phyloP scores from a whole-genome alignment of 2,113 vertebrate genomes.

The Morone saxatilis region DNA sequence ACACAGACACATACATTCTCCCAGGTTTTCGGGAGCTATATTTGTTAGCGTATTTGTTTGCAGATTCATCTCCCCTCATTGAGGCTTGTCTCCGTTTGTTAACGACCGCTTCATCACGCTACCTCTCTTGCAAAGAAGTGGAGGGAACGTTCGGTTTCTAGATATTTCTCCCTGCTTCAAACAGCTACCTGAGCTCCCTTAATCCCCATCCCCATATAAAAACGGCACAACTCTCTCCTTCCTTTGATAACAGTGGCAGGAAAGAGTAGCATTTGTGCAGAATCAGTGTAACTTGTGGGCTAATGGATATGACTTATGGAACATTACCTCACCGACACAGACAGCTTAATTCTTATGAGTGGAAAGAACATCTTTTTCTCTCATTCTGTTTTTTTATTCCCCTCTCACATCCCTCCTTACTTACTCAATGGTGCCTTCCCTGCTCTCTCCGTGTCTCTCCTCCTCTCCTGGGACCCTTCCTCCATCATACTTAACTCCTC shows the following conservation, averaged over 20 bases:
- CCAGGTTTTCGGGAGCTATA: slow-evolving; percentile 46
- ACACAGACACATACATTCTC: slow-evolving; percentile 1
- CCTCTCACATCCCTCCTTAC: slow-evolving; percentile 31
- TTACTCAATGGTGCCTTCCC: slow-evolving; percentile 3
- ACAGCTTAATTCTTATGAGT: slow-evolving; percentile 59
- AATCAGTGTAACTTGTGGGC: slow-evolving; percentile 44
- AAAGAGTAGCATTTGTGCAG: slow-evolving; percentile 40
- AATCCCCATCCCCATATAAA: slow-evolving; percentile 51
- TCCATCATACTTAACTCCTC: slow-evolving; percentile 72
- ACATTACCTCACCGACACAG: slow-evolving; percentile 64
- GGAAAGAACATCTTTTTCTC: slow-evolving; percentile 64
- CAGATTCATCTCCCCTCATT: slow-evolving; percentile 54
- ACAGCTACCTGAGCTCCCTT: slow-evolving; percentile 62
- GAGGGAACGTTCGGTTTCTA: slow-evolving; percentile 35
- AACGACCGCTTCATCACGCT: slow-evolving; percentile 51
- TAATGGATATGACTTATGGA: slow-evolving; percentile 65
- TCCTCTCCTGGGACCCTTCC: slow-evolving; percentile 63
- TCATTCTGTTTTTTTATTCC: slow-evolving; percentile 20
- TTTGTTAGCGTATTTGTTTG: slow-evolving; percentile 74
- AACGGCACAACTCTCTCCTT: slow-evolving; percentile 33
- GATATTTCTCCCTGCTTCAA: slow-evolving; percentile 56
- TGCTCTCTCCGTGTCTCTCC: slow-evolving; percentile 37
- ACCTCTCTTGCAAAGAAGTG: slow-evolving; percentile 19
- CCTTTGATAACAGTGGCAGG: background rate
- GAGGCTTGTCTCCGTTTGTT: slow-evolving; percentile 63